phyloP scores from a whole-genome alignment of 2,797 vertebrate species.

The Scleropages formosus region DNA sequence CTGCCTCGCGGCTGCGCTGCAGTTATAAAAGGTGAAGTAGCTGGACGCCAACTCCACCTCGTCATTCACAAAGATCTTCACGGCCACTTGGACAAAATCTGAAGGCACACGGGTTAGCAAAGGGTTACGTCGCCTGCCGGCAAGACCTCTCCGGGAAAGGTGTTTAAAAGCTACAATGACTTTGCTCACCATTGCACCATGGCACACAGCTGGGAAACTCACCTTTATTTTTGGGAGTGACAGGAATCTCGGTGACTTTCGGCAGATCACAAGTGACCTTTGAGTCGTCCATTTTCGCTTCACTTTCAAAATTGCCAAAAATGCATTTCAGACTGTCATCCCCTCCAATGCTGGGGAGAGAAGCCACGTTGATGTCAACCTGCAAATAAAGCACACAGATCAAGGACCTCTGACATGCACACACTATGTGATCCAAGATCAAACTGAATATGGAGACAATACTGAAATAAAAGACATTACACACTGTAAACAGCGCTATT shows the following conservation, averaged over 20 bases:
- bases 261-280: conserved; percentile 68
- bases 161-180: no score
- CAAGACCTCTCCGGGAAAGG: neutral
- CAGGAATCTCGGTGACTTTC: conserved; percentile 62
- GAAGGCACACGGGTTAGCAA: neutral
- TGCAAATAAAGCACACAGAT: conserved; percentile 39
- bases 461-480: no score
- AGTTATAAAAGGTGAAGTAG: conserved; percentile 91
- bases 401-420: neutral
- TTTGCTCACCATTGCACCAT: neutral
- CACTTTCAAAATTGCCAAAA: conserved; percentile 48
- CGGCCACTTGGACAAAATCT: conserved; percentile 84
- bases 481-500: no score
- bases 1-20: conserved; percentile 81
- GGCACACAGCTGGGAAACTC: conserved; percentile 29
- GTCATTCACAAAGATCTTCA: conserved; percentile 67
- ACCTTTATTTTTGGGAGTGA: conserved; percentile 80
- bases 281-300: conserved; percentile 56
- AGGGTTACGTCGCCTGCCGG: neutral
- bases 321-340: conserved; percentile 63
- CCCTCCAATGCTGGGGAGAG: conserved; percentile 59
- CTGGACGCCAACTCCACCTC: conserved; percentile 76
- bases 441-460: no score
- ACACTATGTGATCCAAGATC: neutral
- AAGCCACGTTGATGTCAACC: conserved; percentile 67